Evolutionary conservation across 1,140 invertebrate species (phyloP).

Genomic region (Penaeus indicus): DNA sequence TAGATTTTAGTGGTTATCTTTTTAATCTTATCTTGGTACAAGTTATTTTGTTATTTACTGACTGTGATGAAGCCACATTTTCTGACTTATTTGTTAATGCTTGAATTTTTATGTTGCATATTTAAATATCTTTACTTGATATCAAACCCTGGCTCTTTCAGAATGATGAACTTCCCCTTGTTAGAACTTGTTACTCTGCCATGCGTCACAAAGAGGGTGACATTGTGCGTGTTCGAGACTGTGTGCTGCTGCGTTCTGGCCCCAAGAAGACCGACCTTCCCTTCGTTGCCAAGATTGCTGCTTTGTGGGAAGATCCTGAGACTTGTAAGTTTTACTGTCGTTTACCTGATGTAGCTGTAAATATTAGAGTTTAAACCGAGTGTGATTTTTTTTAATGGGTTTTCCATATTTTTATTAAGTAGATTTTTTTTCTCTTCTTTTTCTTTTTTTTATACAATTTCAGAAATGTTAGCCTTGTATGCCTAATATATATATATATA

Average conservation of each 20-base stretch:
- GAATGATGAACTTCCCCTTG: conserved; percentile 84
- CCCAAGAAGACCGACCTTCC: conserved; percentile 86
- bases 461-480: too few relatives aligned
- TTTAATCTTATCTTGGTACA: too few relatives aligned
- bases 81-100: background rate
- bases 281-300: conserved; percentile 92
- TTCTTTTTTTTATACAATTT: too few relatives aligned
- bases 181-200: conserved; percentile 86
- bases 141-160: conserved; percentile 70
- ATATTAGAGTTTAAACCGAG: background rate
- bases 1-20: too few relatives aligned
- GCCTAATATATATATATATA: too few relatives aligned
- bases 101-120: conserved; percentile 26
- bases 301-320: conserved; percentile 93
- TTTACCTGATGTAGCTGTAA: background rate
- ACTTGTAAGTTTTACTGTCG: conserved; percentile 79
- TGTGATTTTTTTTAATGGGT: too few relatives aligned
- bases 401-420: too few relatives aligned
- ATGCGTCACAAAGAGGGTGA: conserved; percentile 90
- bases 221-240: conserved; percentile 87
- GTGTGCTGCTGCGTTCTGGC: conserved; percentile 77
- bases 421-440: too few relatives aligned
- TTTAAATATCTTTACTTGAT: background rate
- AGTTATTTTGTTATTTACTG: too few relatives aligned
- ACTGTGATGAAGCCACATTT: too few relatives aligned